Evolutionary conservation across 2,113 vertebrate species (phyloP), one percentile per base, ranked within the genome.

Genomic region (Columba janthina): DNA sequence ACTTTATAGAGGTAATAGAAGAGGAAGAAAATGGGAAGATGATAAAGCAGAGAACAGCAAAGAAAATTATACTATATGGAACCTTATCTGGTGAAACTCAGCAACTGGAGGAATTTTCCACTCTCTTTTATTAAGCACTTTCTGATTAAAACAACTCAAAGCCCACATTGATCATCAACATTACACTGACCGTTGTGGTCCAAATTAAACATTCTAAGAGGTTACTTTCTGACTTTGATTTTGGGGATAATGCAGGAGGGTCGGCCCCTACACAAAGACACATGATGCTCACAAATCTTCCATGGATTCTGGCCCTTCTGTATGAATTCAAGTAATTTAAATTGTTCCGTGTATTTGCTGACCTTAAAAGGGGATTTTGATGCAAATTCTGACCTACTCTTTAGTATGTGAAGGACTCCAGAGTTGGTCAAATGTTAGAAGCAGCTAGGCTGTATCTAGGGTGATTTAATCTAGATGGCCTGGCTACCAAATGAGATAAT

Each of bases 311-410:
- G 8, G 32, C 61, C 16, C 32, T 64, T 56, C 6, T 32, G 38
- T 56, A 18, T 19, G 25, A 51, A n/a, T 29, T 80, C 19, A 34
- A 66, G 70, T 20, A 7, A 6, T 64, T 38, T 10, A 6, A 20
- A 29, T 29, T 32, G 21, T 53, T 79, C 54, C 42, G 29, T 5
- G 18, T 15, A 21, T 92, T 78, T 87, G 50, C 73, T 95, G 96
- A 92, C 86, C 89, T 96, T 89, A 78, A 75, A 77, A 50, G 8
- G 66, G 65, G 58, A 87, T 96, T 97, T 69, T 82, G 50, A 94
- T 92, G 94, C 86, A 94, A 96, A 97, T 97, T 53, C 62, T 67
- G 84, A 92, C 94, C 91, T 91, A 50, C 54, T 32, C 48, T 22
- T 89, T 58, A 70, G 11, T 26, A 2, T 12, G 34, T 17, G 61